phyloP scores from a whole-genome alignment of 1,140 invertebrate species.

The Calliopsis andreniformis region DNA sequence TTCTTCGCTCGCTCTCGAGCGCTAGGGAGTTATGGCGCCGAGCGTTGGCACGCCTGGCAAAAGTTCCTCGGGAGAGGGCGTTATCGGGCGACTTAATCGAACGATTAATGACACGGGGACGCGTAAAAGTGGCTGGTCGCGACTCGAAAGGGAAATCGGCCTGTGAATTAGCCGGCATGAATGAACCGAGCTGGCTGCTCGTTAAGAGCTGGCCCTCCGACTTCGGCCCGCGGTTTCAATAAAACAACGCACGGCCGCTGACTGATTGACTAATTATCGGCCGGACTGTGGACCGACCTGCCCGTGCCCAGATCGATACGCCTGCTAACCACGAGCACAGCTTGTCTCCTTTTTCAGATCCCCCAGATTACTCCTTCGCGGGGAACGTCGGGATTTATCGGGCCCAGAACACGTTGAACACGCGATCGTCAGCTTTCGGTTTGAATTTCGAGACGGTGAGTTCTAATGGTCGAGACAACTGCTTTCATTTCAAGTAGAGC shows the following conservation, averaged over 20 bases:
- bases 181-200: conserved; percentile 55
- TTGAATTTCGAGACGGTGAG: too few relatives aligned
- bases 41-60: conserved; percentile 51
- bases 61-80: conserved; percentile 38
- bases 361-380: conserved; percentile 1
- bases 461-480: too few relatives aligned
- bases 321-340: neutral
- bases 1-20: conserved; percentile 9
- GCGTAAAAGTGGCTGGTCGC: conserved; percentile 61
- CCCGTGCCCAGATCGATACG: conserved; percentile 47
- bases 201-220: conserved; percentile 56
- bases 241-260: conserved; percentile 59
- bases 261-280: conserved; percentile 72
- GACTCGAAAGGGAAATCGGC: conserved; percentile 43
- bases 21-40: conserved; percentile 59
- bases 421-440: too few relatives aligned
- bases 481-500: too few relatives aligned
- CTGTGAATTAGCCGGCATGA: conserved; percentile 49
- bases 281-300: conserved; percentile 39
- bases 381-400: too few relatives aligned
- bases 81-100: conserved; percentile 72
- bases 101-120: conserved; percentile 69
- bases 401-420: too few relatives aligned
- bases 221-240: conserved; percentile 49
- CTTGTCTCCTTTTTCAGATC: conserved; percentile 15